These are phyloP conservation scores for Agriopis marginaria DNA, from an alignment of 2,888 invertebrate genomes.

Conservation along the genomic window DNA sequence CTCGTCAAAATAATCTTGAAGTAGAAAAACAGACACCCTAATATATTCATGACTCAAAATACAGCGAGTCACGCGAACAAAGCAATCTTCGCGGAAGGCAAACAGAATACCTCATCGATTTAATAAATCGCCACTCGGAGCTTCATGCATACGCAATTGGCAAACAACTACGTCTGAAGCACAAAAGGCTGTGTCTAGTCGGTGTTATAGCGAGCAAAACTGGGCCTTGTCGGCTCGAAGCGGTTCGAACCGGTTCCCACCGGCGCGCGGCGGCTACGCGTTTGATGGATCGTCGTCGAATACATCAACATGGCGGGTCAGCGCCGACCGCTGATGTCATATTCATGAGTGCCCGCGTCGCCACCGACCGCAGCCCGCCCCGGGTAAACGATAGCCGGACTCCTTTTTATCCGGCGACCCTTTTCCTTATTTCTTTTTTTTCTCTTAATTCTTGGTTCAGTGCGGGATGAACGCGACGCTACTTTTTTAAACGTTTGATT, in stretches of 20 bases:
- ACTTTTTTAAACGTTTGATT: conserved; percentile 65
- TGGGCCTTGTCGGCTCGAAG: conserved; percentile 55
- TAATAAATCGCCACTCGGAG: conserved; percentile 57
- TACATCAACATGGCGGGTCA: conserved; percentile 75
- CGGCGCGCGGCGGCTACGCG: conserved; percentile 52
- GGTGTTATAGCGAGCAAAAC: conserved; percentile 56
- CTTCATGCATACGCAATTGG: conserved; percentile 70
- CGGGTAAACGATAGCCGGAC: conserved; percentile 61
- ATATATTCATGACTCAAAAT: conserved; percentile 46
- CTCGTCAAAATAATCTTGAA: neutral
- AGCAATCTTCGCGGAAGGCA: conserved; percentile 51
- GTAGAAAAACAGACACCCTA: conserved; percentile 24
- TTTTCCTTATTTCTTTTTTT: conserved; percentile 61
- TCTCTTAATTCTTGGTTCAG: conserved; percentile 64
- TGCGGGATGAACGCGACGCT: conserved; percentile 50
- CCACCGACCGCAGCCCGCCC: conserved; percentile 35
- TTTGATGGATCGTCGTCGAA: conserved; percentile 75
- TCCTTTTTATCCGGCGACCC: conserved; percentile 54
- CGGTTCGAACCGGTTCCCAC: conserved; percentile 24
- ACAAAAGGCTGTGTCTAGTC: conserved; percentile 53
- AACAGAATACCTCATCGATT: conserved; percentile 56
- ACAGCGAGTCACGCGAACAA: conserved; percentile 49
- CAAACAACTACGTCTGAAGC: conserved; percentile 57
- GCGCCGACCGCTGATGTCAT: conserved; percentile 75
- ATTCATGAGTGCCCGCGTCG: conserved; percentile 72